A percentile compares a stretch with the other conserved stretches of the same genome.
Conservation (phyloP, 2,797 vertebrate genomes). For the Psittacula echo region DNA sequence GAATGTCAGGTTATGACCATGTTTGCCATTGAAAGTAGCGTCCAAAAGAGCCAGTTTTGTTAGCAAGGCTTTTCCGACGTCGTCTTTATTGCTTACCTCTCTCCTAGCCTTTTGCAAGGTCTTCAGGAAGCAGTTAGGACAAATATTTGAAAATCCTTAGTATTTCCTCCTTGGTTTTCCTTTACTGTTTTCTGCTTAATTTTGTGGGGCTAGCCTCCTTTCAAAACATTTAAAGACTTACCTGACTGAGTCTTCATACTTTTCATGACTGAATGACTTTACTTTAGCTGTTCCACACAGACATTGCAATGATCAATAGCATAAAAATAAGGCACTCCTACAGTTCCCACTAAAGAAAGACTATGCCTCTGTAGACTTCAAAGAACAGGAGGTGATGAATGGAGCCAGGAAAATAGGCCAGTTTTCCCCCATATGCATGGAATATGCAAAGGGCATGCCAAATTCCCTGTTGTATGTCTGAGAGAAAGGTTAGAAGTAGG, state of each 20-base stretch:
- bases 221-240: neutral
- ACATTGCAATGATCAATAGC: neutral
- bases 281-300: slow-evolving; percentile 1
- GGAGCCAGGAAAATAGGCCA: neutral
- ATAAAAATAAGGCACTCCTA: neutral
- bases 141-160: neutral
- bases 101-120: neutral
- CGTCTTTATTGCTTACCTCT: neutral
- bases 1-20: neutral
- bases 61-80: neutral
- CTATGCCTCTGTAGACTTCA: neutral
- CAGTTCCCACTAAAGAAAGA: neutral
- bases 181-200: neutral
- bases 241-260: neutral
- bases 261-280: neutral
- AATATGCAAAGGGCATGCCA: neutral
- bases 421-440: neutral
- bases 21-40: neutral
- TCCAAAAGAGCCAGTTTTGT: neutral
- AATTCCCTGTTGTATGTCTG: neutral
- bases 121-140: neutral
- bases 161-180: neutral
- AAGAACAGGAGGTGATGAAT: neutral
- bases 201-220: neutral
- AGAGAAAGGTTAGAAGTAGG: neutral